These are phyloP conservation scores for Calonectris borealis DNA, from an alignment of 2,113 vertebrate species.

Conservation along the genomic window DNA sequence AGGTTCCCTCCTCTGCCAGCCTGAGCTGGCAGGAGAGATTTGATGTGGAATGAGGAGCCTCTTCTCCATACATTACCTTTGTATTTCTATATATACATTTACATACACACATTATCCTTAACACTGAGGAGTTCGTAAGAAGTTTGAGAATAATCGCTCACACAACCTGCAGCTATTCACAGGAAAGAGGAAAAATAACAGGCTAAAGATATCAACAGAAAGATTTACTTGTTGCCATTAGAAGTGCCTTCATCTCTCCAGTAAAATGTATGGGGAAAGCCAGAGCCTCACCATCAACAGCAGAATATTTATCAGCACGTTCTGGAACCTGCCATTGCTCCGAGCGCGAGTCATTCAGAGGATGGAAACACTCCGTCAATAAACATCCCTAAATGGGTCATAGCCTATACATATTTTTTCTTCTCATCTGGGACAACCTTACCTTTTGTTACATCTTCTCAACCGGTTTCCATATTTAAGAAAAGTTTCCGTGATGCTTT, in stretches of 20 bases:
- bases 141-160: not conserved
- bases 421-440: not conserved
- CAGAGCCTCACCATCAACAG: fast-evolving
- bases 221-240: not conserved
- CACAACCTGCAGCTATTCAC: not conserved
- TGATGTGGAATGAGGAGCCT: not conserved
- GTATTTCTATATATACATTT: not conserved
- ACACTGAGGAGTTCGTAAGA: not conserved
- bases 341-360: fast-evolving
- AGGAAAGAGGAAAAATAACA: not conserved
- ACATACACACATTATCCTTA: not conserved
- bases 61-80: not conserved
- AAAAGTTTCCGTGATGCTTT: not conserved
- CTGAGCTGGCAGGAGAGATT: not conserved
- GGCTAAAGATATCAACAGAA: not conserved
- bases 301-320: not conserved
- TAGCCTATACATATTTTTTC: fast-evolving
- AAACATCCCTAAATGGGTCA: not conserved
- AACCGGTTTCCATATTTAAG: not conserved
- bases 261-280: not conserved
- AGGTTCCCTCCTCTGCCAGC: not conserved
- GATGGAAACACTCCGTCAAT: not conserved
- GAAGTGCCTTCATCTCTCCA: not conserved
- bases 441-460: not conserved
- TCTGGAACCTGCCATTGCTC: not conserved